A percentile compares a stretch with the other conserved stretches of the same genome.
These are phyloP conservation scores for Gallinago stenura DNA, from an alignment of 2,797 vertebrate genomes.

Conservation along the genomic window DNA sequence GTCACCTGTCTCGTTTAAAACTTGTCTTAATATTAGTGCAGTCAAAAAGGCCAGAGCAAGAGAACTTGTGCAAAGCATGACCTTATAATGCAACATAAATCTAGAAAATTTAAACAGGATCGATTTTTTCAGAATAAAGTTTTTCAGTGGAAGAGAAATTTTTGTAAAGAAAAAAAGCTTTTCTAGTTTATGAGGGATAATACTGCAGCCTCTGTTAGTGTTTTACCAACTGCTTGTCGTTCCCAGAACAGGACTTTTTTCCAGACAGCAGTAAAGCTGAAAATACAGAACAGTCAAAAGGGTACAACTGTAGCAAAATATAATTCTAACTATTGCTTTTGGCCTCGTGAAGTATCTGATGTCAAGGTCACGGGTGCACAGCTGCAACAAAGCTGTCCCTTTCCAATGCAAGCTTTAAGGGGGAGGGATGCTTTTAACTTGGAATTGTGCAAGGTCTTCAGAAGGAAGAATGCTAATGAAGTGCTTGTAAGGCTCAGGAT, in stretches of 20 bases:
- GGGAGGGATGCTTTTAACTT: background rate
- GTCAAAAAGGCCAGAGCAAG: background rate
- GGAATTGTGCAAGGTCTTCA: background rate
- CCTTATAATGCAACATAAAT: background rate
- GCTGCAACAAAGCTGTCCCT: background rate
- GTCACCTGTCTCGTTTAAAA: background rate
- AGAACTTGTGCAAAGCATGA: background rate
- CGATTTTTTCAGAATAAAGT: background rate
- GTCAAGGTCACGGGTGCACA: background rate
- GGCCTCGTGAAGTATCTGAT: background rate
- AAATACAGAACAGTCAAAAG: background rate
- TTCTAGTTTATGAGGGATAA: background rate
- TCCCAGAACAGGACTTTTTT: background rate
- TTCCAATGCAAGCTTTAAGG: background rate
- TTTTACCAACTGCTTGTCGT: background rate
- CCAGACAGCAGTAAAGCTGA: background rate
- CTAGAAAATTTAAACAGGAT: background rate
- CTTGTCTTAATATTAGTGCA: background rate
- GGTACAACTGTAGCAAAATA: background rate
- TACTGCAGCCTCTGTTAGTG: background rate
- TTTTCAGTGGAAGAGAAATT: background rate
- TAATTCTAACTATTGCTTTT: background rate
- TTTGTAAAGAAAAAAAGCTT: background rate
- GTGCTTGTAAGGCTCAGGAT: background rate
- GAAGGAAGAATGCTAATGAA: conserved; percentile 18